Conservation (phyloP, 2,888 invertebrate genomes). For the Quadroppia sp. region DNA sequence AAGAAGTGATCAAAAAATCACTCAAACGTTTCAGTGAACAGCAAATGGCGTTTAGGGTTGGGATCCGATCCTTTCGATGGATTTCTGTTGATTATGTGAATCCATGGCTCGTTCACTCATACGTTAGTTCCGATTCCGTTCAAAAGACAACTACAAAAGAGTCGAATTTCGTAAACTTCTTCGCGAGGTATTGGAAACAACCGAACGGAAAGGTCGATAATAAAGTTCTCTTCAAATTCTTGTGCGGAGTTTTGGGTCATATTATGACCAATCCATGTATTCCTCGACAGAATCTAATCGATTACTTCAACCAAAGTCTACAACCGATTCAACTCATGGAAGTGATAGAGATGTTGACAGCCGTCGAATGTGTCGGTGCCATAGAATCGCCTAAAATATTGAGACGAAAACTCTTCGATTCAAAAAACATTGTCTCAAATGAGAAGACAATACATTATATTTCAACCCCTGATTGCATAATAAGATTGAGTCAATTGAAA, state of each 20-base stretch:
- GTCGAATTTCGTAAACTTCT: conserved; percentile 44
- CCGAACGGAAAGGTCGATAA: conserved; percentile 68
- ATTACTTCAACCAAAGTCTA: conserved; percentile 62
- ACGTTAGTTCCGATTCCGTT: conserved; percentile 1
- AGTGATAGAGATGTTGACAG: conserved; percentile 61
- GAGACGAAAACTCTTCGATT: conserved; percentile 42
- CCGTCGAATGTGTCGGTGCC: conserved; percentile 57
- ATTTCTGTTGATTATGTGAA: conserved; percentile 38
- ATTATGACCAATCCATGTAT: conserved; percentile 63
- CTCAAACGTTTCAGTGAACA: neutral
- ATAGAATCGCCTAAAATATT: neutral
- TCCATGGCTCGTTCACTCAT: conserved; percentile 43
- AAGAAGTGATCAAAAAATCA: neutral
- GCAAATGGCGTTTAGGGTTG: conserved; percentile 41
- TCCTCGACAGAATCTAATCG: conserved; percentile 58
- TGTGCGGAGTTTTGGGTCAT: conserved; percentile 64
- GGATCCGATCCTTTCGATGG: conserved; percentile 38
- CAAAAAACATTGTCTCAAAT: neutral
- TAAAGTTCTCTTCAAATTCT: conserved; percentile 64
- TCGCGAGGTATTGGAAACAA: conserved; percentile 66
- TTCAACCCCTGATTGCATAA: neutral
- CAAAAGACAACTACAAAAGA: neutral
- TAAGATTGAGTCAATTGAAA: conserved; percentile 5
- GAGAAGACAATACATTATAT: neutral
- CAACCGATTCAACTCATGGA: conserved; percentile 64